These are phyloP conservation scores for Drusus annulatus DNA, from an alignment of 1,140 invertebrate species.

Conservation along the genomic window DNA sequence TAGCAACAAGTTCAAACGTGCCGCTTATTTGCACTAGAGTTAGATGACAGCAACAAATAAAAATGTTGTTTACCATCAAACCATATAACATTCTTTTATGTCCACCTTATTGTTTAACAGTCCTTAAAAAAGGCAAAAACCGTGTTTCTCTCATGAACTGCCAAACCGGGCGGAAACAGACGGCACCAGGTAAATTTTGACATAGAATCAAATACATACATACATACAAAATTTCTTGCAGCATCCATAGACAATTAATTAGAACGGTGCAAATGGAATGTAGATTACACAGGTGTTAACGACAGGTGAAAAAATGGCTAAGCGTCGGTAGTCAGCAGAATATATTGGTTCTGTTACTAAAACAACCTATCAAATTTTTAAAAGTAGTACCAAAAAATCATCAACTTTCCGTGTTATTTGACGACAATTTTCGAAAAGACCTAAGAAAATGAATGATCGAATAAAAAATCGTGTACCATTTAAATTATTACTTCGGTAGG, in stretches of 20 bases:
- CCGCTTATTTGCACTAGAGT: constrained; percentile 6
- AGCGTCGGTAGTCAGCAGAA: no score
- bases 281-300: constrained; percentile 18
- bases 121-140: constrained; percentile 22
- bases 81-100: constrained; percentile 1
- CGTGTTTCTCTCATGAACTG: constrained; percentile 30
- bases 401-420: no score
- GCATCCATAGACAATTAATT: constrained; percentile 44
- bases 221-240: constrained; percentile 19
- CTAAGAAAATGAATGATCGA: no score
- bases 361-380: no score
- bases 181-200: constrained; percentile 43
- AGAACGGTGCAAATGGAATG: neutral
- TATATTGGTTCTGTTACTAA: no score
- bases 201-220: constrained; percentile 45
- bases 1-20: constrained; percentile 40
- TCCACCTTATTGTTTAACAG: neutral
- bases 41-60: neutral
- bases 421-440: no score
- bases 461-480: no score
- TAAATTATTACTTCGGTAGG: no score
- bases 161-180: constrained; percentile 50
- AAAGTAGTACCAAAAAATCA: no score
- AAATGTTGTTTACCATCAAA: constrained; percentile 33
- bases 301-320: constrained; percentile 12